These are phyloP conservation scores for Chloropsis hardwickii DNA, from an alignment of 2,113 vertebrate species.

Conservation along the genomic window DNA sequence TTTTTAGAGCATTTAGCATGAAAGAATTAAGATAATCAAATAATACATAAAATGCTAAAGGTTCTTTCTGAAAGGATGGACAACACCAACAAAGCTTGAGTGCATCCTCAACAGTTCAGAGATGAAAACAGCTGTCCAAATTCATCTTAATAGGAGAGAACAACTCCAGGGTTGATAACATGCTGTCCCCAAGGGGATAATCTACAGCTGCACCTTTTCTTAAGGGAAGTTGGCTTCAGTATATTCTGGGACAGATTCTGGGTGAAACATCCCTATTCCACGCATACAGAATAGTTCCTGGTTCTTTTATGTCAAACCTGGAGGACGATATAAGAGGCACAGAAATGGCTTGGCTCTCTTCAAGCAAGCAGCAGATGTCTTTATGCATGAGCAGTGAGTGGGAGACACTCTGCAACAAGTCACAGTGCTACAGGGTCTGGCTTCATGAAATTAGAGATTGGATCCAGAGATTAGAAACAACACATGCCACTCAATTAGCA, in stretches of 20 bases:
- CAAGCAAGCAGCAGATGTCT: constrained; percentile 63
- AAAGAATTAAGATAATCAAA: neutral
- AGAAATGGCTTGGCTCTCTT: constrained; percentile 30
- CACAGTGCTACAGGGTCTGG: constrained; percentile 17
- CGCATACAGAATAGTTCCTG: neutral
- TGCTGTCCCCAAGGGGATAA: neutral
- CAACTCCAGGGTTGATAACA: neutral
- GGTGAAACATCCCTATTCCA: neutral
- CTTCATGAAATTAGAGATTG: constrained; percentile 30
- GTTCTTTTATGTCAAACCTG: neutral
- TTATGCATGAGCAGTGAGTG: constrained; percentile 41
- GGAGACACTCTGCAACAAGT: constrained; percentile 49
- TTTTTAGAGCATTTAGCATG: neutral
- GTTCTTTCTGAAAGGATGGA: neutral
- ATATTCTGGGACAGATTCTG: neutral
- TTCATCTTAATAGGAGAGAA: neutral
- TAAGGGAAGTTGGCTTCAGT: neutral
- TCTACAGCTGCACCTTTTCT: neutral
- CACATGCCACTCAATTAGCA: constrained; percentile 46
- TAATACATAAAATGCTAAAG: neutral
- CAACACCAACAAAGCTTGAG: neutral
- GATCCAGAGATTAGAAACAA: constrained; percentile 36
- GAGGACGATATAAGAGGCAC: neutral
- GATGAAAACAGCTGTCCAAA: neutral
- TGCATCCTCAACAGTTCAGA: neutral